phyloP scores from a whole-genome alignment of 2,888 invertebrate genomes.

The Leptopilina drosophilae region DNA sequence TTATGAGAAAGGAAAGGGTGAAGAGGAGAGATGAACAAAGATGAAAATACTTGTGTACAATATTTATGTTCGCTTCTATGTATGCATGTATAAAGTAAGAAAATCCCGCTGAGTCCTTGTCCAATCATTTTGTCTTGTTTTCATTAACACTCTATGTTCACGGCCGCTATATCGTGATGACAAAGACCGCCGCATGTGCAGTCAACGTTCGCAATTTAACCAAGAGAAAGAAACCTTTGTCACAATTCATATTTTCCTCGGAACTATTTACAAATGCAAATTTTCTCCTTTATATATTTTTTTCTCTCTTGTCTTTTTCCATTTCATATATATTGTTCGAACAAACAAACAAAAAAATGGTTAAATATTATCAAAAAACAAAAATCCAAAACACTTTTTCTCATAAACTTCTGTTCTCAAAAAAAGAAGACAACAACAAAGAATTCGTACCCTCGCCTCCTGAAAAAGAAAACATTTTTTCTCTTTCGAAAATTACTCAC shows the following conservation, averaged over 20 bases:
- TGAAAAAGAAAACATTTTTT: too few relatives aligned
- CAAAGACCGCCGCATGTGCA: slow-evolving; percentile 33
- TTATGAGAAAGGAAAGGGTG: slow-evolving; percentile 44
- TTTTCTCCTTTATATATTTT: background rate
- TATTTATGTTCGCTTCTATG: slow-evolving; percentile 42
- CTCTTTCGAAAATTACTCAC: too few relatives aligned
- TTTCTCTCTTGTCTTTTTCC: background rate
- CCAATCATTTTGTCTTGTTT: slow-evolving; percentile 45
- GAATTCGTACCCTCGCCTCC: too few relatives aligned
- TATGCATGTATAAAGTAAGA: slow-evolving; percentile 54
- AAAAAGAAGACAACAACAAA: too few relatives aligned
- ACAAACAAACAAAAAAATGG: background rate
- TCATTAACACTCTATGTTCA: slow-evolving; percentile 44
- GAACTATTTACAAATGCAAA: slow-evolving; percentile 24
- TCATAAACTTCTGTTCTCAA: too few relatives aligned
- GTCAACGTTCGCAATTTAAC: slow-evolving; percentile 6
- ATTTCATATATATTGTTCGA: background rate
- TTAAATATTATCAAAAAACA: background rate
- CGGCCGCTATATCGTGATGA: slow-evolving; percentile 40
- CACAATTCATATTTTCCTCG: background rate
- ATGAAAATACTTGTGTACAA: slow-evolving; percentile 60
- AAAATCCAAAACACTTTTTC: too few relatives aligned
- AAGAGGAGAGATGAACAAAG: slow-evolving; percentile 28
- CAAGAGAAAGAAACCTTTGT: slow-evolving; percentile 28
- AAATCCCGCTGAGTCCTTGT: slow-evolving; percentile 41